These are phyloP conservation scores for Xestia sexstrigata DNA, from an alignment of 2,888 invertebrate genomes.

Conservation along the genomic window DNA sequence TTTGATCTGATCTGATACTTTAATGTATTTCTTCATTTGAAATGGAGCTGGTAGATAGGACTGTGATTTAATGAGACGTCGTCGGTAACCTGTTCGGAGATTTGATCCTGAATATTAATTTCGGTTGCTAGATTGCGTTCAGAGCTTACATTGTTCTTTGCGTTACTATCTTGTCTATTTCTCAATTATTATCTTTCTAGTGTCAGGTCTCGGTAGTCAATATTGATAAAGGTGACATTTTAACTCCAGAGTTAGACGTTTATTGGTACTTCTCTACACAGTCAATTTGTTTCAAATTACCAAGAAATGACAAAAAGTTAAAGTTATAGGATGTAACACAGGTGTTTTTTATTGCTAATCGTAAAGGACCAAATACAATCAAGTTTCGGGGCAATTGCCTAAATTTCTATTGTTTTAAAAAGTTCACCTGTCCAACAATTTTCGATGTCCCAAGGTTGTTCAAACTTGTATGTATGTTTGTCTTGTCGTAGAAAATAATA, in stretches of 20 bases:
- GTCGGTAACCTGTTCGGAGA: constrained; percentile 56
- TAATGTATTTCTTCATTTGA: constrained; percentile 62
- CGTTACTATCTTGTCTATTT: constrained; percentile 15
- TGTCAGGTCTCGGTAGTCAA: constrained; percentile 2
- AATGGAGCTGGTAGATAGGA: constrained; percentile 44
- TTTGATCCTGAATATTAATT: constrained; percentile 54
- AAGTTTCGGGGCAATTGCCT: too few species aligned
- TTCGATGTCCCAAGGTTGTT: background rate
- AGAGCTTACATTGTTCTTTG: constrained; percentile 27
- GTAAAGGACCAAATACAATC: background rate
- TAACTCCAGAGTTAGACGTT: background rate
- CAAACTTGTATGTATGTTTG: constrained; percentile 10
- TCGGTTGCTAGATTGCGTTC: constrained; percentile 24
- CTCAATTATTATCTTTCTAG: constrained; percentile 20
- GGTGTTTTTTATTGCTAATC: background rate
- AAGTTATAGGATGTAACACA: background rate
- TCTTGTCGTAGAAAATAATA: constrained; percentile 14
- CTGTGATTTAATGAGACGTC: constrained; percentile 49
- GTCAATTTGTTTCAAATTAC: background rate
- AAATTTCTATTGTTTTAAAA: too few species aligned
- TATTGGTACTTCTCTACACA: background rate
- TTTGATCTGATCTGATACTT: constrained; percentile 57
- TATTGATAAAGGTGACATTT: constrained; percentile 16
- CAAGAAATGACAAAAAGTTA: background rate
- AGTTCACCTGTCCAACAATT: background rate